Evolutionary conservation across 2,113 vertebrate genomes (phyloP).

Genomic region (Todiramphus chloris): DNA sequence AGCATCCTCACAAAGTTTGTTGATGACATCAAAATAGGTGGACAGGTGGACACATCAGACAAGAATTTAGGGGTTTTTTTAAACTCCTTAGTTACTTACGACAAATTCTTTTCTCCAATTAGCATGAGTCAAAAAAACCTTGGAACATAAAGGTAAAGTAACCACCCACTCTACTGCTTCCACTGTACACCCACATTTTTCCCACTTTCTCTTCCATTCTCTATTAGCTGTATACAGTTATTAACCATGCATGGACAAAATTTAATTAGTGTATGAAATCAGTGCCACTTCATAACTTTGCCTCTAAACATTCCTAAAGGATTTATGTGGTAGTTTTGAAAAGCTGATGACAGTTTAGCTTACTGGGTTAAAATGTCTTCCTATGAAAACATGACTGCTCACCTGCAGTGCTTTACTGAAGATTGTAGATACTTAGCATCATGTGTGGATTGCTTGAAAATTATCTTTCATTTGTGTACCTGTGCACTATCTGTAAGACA

Average conservation of each 20-base stretch:
- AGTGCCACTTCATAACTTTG: constrained; percentile 7
- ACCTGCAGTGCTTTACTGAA: background rate
- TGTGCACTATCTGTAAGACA: background rate
- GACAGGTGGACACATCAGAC: background rate
- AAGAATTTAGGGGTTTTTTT: background rate
- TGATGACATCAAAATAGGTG: background rate
- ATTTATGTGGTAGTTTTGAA: background rate
- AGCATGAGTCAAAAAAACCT: background rate
- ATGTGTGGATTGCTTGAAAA: background rate
- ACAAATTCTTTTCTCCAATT: background rate
- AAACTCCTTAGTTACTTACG: no score
- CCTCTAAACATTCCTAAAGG: background rate
- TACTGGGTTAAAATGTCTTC: background rate
- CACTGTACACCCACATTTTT: background rate
- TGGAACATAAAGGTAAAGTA: background rate
- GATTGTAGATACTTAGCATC: background rate
- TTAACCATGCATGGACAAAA: constrained; percentile 1
- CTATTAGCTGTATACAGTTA: background rate
- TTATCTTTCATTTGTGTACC: background rate
- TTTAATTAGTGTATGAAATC: constrained; percentile 28
- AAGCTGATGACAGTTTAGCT: background rate
- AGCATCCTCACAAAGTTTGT: background rate
- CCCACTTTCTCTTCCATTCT: background rate
- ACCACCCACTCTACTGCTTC: background rate
- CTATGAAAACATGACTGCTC: background rate